These are phyloP conservation scores for Rhaphigaster nebulosa DNA, from an alignment of 2,888 invertebrate species.

Conservation along the genomic window DNA sequence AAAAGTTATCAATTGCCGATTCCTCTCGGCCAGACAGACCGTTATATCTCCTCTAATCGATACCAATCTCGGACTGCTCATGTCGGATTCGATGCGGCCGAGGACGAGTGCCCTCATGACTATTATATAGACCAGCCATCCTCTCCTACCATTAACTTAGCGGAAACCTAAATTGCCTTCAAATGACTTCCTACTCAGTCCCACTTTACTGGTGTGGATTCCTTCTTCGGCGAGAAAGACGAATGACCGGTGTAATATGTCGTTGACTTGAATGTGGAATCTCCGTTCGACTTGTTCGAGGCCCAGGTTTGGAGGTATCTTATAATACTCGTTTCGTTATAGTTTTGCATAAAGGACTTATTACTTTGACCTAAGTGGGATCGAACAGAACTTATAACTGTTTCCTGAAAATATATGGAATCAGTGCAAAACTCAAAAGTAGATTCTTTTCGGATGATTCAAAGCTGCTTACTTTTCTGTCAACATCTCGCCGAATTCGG, in stretches of 20 bases:
- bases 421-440: too few species aligned
- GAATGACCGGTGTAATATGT: constrained; percentile 2
- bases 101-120: constrained; percentile 17
- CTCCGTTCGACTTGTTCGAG: not conserved
- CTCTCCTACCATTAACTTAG: constrained; percentile 27
- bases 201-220: constrained; percentile 38
- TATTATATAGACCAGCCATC: constrained; percentile 36
- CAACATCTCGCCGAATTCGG: too few species aligned
- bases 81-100: constrained; percentile 21
- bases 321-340: not conserved
- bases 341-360: too few species aligned
- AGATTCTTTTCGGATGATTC: too few species aligned
- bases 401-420: too few species aligned
- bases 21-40: not conserved
- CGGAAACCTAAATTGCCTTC: constrained; percentile 36
- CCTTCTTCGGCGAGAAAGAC: constrained; percentile 16
- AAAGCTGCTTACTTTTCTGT: too few species aligned
- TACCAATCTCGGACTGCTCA: not conserved
- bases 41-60: constrained; percentile 27
- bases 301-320: not conserved
- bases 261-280: not conserved
- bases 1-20: constrained; percentile 22
- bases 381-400: too few species aligned
- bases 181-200: constrained; percentile 47
- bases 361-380: too few species aligned